These are phyloP conservation scores for Chiridota heheva DNA, from an alignment of 35 echinoderm and acorn worm species.

Conservation along the genomic window DNA sequence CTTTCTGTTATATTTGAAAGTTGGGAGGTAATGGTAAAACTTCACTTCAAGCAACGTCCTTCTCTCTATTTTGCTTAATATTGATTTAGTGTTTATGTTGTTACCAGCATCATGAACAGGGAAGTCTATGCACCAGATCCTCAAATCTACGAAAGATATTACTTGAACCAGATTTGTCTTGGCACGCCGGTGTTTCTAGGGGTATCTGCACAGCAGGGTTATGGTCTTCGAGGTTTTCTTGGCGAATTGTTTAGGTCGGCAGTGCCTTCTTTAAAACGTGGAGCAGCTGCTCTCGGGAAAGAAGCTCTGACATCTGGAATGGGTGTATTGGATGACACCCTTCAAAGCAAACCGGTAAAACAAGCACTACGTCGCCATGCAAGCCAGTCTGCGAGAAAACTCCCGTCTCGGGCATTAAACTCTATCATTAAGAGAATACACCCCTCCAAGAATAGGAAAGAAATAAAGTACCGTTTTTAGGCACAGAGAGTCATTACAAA, in stretches of 20 bases:
- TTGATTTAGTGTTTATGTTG: background rate
- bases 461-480: too few species aligned
- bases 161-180: background rate
- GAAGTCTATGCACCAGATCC: background rate
- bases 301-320: too few species aligned
- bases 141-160: too few species aligned
- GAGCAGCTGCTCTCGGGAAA: too few species aligned
- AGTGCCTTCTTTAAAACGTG: background rate
- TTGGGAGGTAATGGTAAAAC: constrained; percentile 10
- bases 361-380: too few species aligned
- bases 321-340: background rate
- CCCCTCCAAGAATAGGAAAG: too few species aligned
- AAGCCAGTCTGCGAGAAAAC: too few species aligned
- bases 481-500: too few species aligned
- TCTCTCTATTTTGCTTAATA: background rate
- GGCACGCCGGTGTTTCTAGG: background rate
- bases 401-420: too few species aligned
- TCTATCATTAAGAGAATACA: too few species aligned
- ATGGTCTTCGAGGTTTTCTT: background rate
- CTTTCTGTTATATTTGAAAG: background rate
- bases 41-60: background rate
- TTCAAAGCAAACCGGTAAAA: too few species aligned
- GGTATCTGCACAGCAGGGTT: background rate
- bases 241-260: background rate
- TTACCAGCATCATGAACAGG: too few species aligned